These are phyloP conservation scores for Sciurus niger DNA, from an alignment of 2,113 vertebrate species.

Conservation along the genomic window DNA sequence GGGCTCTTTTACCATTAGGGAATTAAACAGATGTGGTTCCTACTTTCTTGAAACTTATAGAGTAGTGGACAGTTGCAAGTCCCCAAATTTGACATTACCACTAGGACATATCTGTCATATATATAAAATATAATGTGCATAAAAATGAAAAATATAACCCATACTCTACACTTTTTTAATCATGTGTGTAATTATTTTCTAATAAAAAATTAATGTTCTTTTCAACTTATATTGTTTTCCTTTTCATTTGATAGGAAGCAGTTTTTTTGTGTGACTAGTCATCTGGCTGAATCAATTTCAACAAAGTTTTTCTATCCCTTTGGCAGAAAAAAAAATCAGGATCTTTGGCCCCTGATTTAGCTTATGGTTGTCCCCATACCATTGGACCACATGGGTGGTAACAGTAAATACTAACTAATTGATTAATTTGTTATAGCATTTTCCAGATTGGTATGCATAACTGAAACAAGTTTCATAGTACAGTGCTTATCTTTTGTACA, in stretches of 20 bases:
- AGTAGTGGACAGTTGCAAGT: background rate
- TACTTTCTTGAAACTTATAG: background rate
- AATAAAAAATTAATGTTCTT: background rate
- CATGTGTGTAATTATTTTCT: background rate
- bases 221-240: conserved; percentile 32
- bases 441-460: background rate
- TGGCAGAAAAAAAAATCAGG: conserved; percentile 16
- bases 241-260: conserved; percentile 8
- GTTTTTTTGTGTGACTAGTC: background rate
- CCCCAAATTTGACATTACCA: background rate
- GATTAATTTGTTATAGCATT: background rate
- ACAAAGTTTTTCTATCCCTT: conserved; percentile 17
- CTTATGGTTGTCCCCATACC: background rate
- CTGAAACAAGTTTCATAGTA: conserved; percentile 11
- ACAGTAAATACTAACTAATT: background rate
- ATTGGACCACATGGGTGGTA: background rate
- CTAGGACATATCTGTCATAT: background rate
- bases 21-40: background rate
- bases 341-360: background rate
- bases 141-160: background rate
- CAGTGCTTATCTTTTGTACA: background rate
- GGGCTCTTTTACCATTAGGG: background rate
- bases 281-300: conserved; percentile 28
- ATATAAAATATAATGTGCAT: background rate
- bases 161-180: background rate